Evolutionary conservation across 2,797 vertebrate species (phyloP), one percentile per base, ranked within the genome.

Genomic region (Pantherophis alleghaniensis): DNA sequence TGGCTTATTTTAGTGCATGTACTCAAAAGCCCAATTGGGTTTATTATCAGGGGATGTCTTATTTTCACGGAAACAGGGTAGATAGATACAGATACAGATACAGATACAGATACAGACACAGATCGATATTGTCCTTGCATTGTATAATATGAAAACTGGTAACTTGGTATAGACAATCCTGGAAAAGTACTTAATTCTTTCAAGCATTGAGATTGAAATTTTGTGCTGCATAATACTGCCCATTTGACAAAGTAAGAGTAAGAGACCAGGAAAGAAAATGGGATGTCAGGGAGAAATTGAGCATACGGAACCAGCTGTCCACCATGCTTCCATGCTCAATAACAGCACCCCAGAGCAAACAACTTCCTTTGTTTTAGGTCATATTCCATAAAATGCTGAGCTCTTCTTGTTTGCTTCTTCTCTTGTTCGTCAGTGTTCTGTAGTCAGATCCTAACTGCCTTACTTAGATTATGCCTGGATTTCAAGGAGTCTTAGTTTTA

Each of bases 261-360:
- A 7, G n/a, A 91, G 59, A 89, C 53, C 12, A 86, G 94, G 86
- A 74, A 53, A 59, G 60, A 61, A 18, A 92, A 92, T 92, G 56
- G 66, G 57, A 88, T 91, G 55, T 60, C n/a, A 53, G 90, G 91
- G 91, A 94, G 89, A 88, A 37, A 74, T 83, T 60, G 86, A 91
- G 42, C 93, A 91, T 86, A 91, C 26, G 69, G 90, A 92, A 86
- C 69, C 90, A 92, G 93, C 89, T 91, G 69, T 66, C 90, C 53
- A 91, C 90, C 74, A 86, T 91, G 69, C 37, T 89, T 60, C 74
- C 59, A 7, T 92, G 89, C 86, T 92, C 69, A 66, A 16, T 14
- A 88, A 92, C 47, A 89, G 66, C 57, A 88, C 90, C 53, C 89
- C 51, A 91, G 91, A 92, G 92, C 26, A 88, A 91, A 92, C 32